Evolutionary conservation across 2,888 invertebrate genomes (phyloP).

Genomic region (Andrena flavipes): DNA sequence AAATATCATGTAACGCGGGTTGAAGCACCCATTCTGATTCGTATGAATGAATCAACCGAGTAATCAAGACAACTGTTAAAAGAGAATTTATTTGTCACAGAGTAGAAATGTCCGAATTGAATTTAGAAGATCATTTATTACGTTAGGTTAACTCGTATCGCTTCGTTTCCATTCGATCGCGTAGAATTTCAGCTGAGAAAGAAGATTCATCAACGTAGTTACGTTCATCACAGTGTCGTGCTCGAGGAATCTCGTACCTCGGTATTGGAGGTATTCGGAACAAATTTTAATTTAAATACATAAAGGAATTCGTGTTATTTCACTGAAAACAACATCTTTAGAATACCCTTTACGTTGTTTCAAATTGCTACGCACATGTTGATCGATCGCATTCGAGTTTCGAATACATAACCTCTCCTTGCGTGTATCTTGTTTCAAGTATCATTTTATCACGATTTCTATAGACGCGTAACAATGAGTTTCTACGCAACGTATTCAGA

Average conservation of each 20-base stretch:
- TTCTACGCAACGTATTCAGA: conserved; percentile 25
- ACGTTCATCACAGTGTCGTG: conserved; percentile 52
- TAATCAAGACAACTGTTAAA: conserved; percentile 30
- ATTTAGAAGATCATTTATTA: neutral
- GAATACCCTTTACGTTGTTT: neutral
- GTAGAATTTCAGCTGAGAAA: conserved; percentile 7
- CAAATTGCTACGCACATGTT: conserved; percentile 35
- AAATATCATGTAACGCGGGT: conserved; percentile 34
- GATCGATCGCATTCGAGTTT: conserved; percentile 16
- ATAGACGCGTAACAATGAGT: conserved; percentile 3
- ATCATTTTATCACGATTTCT: neutral
- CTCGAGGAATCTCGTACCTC: conserved; percentile 43
- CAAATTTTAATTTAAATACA: conserved; percentile 64
- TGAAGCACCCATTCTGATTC: neutral
- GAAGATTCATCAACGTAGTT: conserved; percentile 65
- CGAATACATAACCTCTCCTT: conserved; percentile 69
- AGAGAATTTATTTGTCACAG: neutral
- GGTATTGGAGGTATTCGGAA: conserved; percentile 34
- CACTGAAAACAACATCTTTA: neutral
- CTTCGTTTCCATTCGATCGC: neutral
- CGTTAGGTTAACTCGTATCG: neutral
- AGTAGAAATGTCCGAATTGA: neutral
- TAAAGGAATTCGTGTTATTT: neutral
- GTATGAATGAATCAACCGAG: neutral
- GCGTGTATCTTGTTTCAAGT: conserved; percentile 16